These are phyloP conservation scores for Meloidogyne floridensis DNA, from an alignment of 1,140 invertebrate species.

Conservation along the genomic window DNA sequence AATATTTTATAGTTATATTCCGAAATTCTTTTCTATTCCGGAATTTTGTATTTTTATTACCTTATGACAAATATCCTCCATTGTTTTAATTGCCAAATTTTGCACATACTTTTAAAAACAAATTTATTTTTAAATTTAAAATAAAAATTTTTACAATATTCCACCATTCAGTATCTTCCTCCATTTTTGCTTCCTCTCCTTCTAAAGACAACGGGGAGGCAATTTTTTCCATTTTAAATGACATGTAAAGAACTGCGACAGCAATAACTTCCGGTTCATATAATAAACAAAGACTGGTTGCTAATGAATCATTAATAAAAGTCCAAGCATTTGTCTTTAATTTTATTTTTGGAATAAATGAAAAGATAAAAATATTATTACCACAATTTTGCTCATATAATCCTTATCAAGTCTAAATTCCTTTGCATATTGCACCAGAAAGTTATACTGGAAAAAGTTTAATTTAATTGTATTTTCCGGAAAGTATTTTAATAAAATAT, in stretches of 20 bases:
- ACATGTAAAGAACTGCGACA: slow-evolving; percentile 57
- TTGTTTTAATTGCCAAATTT: slow-evolving; percentile 42
- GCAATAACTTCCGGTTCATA: slow-evolving; percentile 86
- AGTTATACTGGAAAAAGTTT: slow-evolving; percentile 74
- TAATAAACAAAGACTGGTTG: slow-evolving; percentile 91
- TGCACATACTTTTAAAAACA: slow-evolving; percentile 33
- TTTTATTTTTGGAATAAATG: no score
- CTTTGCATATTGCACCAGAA: slow-evolving; percentile 94
- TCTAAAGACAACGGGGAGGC: slow-evolving; percentile 20
- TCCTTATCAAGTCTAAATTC: slow-evolving; percentile 83
- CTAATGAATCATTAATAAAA: slow-evolving; percentile 96
- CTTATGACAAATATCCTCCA: slow-evolving; percentile 60
- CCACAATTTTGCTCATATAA: slow-evolving; percentile 89
- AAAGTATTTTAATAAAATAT: not conserved
- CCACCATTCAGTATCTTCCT: slow-evolving; percentile 64
- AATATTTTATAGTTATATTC: no score
- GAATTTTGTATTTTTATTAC: slow-evolving; percentile 46
- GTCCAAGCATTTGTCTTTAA: slow-evolving; percentile 93
- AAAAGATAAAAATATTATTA: no score
- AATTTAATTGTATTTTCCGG: not conserved
- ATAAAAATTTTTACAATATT: slow-evolving; percentile 6
- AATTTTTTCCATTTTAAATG: slow-evolving; percentile 46
- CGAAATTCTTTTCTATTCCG: no score
- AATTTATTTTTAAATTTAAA: not conserved
- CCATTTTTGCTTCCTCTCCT: slow-evolving; percentile 79